Conservation (phyloP, 2,113 vertebrate genomes). For the Lota lota region DNA sequence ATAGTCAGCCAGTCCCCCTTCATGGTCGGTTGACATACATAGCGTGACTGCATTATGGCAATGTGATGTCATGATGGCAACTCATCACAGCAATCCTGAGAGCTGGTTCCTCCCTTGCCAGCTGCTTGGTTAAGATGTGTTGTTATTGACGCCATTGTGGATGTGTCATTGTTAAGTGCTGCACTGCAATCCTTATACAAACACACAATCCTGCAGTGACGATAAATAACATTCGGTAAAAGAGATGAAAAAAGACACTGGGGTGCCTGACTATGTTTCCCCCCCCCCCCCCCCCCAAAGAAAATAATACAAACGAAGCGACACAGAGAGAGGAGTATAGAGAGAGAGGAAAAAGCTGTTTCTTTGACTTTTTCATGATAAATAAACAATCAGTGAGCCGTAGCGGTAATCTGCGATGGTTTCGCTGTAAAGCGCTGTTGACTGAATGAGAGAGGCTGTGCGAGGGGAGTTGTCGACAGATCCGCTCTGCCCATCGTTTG, state of each 20-base stretch:
- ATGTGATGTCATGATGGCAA: neutral
- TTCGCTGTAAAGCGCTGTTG: neutral
- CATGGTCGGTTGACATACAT: conserved; percentile 14
- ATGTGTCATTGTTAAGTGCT: conserved; percentile 2
- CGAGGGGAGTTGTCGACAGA: too few species aligned
- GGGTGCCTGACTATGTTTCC: neutral
- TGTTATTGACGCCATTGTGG: conserved; percentile 10
- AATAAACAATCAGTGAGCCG: too few species aligned
- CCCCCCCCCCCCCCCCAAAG: neutral
- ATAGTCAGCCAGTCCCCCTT: neutral
- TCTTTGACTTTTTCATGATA: too few species aligned
- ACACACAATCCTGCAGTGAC: too few species aligned
- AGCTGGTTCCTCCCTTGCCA: neutral
- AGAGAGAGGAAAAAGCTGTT: too few species aligned
- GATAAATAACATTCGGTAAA: too few species aligned
- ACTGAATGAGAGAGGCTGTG: neutral
- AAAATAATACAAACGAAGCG: neutral
- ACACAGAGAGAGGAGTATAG: neutral
- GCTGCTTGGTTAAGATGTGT: neutral
- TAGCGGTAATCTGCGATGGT: neutral
- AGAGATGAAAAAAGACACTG: neutral
- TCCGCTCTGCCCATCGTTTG: too few species aligned
- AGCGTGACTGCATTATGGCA: neutral
- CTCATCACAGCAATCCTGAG: conserved; percentile 4
- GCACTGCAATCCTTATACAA: neutral